Conservation (phyloP, 2,888 invertebrate species). For the Oasisia sp. region DNA sequence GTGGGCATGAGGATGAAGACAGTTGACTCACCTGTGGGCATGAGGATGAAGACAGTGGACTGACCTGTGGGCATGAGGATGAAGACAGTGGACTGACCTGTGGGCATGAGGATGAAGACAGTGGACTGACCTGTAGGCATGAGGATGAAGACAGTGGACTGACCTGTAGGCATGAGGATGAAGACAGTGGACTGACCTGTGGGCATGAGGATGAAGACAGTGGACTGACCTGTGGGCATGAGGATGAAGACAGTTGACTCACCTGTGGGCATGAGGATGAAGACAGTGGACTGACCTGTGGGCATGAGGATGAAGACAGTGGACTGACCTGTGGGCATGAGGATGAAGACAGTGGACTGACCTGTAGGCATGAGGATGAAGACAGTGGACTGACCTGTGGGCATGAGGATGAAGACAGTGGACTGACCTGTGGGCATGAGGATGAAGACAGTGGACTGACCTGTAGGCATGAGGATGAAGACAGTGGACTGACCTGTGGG, state of each 20-base stretch:
- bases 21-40: conserved; percentile 92
- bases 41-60: conserved; percentile 91
- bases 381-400: conserved; percentile 83
- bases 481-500: conserved; percentile 88
- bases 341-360: conserved; percentile 82
- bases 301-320: conserved; percentile 98
- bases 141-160: conserved; percentile 86
- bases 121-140: conserved; percentile 94
- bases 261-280: conserved; percentile 97
- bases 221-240: conserved; percentile 92
- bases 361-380: conserved; percentile 98
- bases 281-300: conserved; percentile 83
- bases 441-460: conserved; percentile 81
- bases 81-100: conserved; percentile 83
- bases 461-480: conserved; percentile 98
- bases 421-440: conserved; percentile 93
- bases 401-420: conserved; percentile 98
- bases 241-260: conserved; percentile 86
- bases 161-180: conserved; percentile 95
- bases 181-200: conserved; percentile 88
- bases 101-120: conserved; percentile 98
- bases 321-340: conserved; percentile 94
- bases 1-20: conserved; percentile 98
- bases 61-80: conserved; percentile 94
- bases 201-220: conserved; percentile 97